A percentile compares a stretch with the other conserved stretches of the same genome.
phyloP scores from a whole-genome alignment of 2,797 vertebrate genomes.

The Labroides dimidiatus region DNA sequence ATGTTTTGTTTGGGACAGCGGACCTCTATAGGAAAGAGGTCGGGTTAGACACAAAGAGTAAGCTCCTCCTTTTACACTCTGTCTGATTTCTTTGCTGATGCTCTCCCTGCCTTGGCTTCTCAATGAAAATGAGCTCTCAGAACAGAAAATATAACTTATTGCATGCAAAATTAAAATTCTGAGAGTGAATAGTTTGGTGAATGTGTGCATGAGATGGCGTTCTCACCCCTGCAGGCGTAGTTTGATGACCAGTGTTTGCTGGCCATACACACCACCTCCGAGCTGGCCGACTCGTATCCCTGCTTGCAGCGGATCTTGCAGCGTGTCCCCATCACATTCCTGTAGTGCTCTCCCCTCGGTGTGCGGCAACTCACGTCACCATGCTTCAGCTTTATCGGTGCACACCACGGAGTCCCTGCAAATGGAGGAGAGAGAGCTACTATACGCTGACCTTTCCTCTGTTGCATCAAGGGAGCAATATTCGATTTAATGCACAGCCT shows the following conservation, averaged over 20 bases:
- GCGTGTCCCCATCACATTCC: conserved; percentile 90
- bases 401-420: conserved; percentile 94
- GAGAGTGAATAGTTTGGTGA: neutral
- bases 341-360: conserved; percentile 89
- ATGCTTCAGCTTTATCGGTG: conserved; percentile 95
- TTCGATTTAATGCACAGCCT: conserved; percentile 2
- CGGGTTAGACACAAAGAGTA: too few species aligned
- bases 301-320: conserved; percentile 95
- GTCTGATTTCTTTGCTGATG: too few species aligned
- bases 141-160: too few species aligned
- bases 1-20: conserved; percentile 90
- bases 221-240: conserved; percentile 93
- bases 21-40: conserved; percentile 85
- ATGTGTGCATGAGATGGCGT: neutral
- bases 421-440: conserved; percentile 20
- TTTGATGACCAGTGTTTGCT: conserved; percentile 96
- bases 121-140: too few species aligned
- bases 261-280: conserved; percentile 92
- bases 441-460: conserved; percentile 40
- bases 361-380: conserved; percentile 92
- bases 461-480: conserved; percentile 1
- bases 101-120: too few species aligned
- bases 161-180: too few species aligned
- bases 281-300: conserved; percentile 89
- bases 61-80: too few species aligned